Base-by-base conservation (phyloP, 2,113 vertebrate species). In the Panurus biarmicus region DNA sequence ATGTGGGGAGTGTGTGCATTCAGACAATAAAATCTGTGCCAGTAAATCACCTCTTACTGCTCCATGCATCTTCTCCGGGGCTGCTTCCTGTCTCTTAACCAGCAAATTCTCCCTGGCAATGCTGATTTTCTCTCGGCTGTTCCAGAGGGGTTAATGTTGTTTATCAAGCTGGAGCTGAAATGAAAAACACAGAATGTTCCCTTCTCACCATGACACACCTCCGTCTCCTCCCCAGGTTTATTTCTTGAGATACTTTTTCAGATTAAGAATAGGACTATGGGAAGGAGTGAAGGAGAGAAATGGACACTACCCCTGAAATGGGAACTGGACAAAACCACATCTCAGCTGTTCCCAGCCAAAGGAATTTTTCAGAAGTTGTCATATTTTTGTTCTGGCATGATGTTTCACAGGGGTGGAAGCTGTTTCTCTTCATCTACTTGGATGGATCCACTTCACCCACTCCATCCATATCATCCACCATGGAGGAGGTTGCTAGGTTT, bases 1-100 rank as follows among this genome's bases (percentile, higher is more conserved):
- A 70, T 86, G 66, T 61, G 77, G 79, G 35, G 61, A 50, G 38
- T 48, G 66, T 50, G 56, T 0, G 0, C 87, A 66, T 86, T 90
- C 89, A 90, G 92, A 94, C 73, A 78, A 65, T 76, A 94, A 94
- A 90, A 87, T 61, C 86, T 60, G 45, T 8, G 26, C 28, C 56
- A 88, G 79, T 89, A 93, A 94, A 94, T 95, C 4, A 93, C 70
- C 51, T 69, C 82, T 89, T 87, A 89, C 24, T 93, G 93, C 77
- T 89, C 84, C 93, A 88, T 69, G 38, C 53, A 71, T 90, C 91
- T 95, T 94, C 69, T 92, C 61, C 0, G 0, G 67, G 57, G 76
- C 73, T 79, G 64, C 47, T 89, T 83, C 54, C 29, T 40, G 17
- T 38, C 91, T 64, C 73, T 82, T 47, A 94, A 71, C 61, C 71